phyloP scores from a whole-genome alignment of 1,140 invertebrate species.

The Drosophila erecta region DNA sequence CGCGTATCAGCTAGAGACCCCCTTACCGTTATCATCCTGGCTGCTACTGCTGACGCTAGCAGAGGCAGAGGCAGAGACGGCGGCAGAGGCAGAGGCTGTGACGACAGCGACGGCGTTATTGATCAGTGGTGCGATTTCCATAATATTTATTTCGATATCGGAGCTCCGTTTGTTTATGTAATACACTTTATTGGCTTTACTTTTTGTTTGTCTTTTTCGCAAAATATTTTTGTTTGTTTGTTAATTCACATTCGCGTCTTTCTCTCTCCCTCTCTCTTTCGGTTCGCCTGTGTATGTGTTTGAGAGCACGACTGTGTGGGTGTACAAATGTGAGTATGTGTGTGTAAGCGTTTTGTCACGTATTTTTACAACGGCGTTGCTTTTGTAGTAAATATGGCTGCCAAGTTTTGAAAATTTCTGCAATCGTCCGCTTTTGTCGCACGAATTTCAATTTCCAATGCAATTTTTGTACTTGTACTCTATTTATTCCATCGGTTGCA shows the following conservation, averaged over 20 bases:
- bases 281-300: constrained; percentile 4
- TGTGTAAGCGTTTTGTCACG: constrained; percentile 70
- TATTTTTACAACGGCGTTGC: constrained; percentile 69
- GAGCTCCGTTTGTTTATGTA: constrained; percentile 48
- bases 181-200: constrained; percentile 59
- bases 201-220: constrained; percentile 52
- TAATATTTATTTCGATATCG: constrained; percentile 58
- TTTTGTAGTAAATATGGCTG: constrained; percentile 76
- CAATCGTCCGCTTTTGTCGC: constrained; percentile 55
- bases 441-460: constrained; percentile 80
- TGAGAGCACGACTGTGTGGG: constrained; percentile 6
- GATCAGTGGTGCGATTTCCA: constrained; percentile 74
- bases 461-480: constrained; percentile 62
- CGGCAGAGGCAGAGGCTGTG: constrained; percentile 55
- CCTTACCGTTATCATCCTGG: constrained; percentile 73
- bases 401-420: constrained; percentile 62
- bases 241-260: constrained; percentile 50
- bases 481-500: constrained; percentile 41
- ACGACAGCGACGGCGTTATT: constrained; percentile 64
- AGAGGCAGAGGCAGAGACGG: constrained; percentile 34
- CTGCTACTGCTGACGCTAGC: constrained; percentile 32
- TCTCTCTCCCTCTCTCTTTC: constrained; percentile 35
- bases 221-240: constrained; percentile 53
- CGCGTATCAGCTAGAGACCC: constrained; percentile 7
- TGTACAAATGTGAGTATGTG: constrained; percentile 17